Evolutionary conservation across 2,113 vertebrate genomes (phyloP).

Genomic region (Melanotaenia duboulayi): DNA sequence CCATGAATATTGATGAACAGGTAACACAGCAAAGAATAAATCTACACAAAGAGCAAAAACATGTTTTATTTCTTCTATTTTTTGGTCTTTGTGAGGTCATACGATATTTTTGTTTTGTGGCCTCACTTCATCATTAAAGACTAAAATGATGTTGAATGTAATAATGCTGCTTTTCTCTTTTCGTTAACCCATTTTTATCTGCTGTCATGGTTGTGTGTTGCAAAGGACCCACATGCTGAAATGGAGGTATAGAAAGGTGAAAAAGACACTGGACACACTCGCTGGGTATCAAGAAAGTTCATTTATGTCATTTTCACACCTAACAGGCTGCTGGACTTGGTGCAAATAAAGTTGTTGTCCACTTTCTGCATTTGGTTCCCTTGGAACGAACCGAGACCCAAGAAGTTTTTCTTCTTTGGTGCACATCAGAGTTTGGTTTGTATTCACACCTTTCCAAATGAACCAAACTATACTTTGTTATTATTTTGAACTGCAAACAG

Average conservation of each 20-base stretch:
- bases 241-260: not conserved
- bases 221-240: not conserved
- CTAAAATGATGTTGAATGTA: not conserved
- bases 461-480: too few relatives aligned
- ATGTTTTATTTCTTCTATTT: not conserved
- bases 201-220: not conserved
- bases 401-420: too few relatives aligned
- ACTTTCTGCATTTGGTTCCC: too few relatives aligned
- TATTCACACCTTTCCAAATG: too few relatives aligned
- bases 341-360: too few relatives aligned
- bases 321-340: too few relatives aligned
- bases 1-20: conserved; percentile 37
- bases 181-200: not conserved
- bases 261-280: too few relatives aligned
- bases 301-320: too few relatives aligned
- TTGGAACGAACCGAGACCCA: too few relatives aligned
- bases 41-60: not conserved
- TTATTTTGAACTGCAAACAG: too few relatives aligned
- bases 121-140: not conserved
- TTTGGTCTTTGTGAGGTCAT: not conserved
- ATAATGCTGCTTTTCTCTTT: not conserved
- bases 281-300: too few relatives aligned
- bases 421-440: too few relatives aligned
- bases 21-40: not conserved
- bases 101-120: conserved; percentile 8